Percentiles rank a stretch among this genome's conserved stretches.
phyloP scores from a whole-genome alignment of 2,888 invertebrate species.

The Suillia variegata region DNA sequence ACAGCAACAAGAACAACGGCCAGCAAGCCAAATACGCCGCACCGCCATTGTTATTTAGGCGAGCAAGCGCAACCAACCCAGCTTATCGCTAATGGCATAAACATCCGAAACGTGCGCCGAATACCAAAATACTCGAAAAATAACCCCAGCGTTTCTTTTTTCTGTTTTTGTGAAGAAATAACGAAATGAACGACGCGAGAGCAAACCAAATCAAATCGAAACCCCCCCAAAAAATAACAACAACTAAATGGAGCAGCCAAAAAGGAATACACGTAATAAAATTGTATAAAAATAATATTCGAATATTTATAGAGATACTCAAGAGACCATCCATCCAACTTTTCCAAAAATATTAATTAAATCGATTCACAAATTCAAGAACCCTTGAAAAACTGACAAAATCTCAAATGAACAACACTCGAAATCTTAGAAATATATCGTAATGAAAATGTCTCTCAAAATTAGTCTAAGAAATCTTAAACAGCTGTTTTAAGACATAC shows the following conservation, averaged over 20 bases:
- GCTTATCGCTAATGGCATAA: constrained; percentile 60
- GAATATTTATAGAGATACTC: too few relatives aligned
- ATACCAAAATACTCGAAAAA: not conserved
- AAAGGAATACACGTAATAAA: constrained; percentile 8
- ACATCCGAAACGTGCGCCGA: constrained; percentile 54
- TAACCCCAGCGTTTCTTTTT: not conserved
- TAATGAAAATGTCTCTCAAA: too few relatives aligned
- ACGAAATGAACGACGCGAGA: constrained; percentile 35
- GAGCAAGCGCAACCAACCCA: constrained; percentile 47
- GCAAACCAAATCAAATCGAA: constrained; percentile 26
- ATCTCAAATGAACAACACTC: too few relatives aligned
- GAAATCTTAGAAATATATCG: too few relatives aligned
- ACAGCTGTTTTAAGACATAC: too few relatives aligned
- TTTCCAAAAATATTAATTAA: too few relatives aligned
- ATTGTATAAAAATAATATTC: not conserved
- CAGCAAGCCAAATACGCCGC: not conserved
- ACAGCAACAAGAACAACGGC: not conserved
- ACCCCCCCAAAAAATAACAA: too few relatives aligned
- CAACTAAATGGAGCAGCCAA: constrained; percentile 12
- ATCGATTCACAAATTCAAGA: too few relatives aligned
- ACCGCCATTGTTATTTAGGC: constrained; percentile 44
- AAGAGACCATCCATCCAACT: too few relatives aligned
- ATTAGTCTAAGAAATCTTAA: too few relatives aligned
- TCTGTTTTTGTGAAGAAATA: not conserved
- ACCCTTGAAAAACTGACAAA: too few relatives aligned